These are phyloP conservation scores for Ramphastos sulfuratus DNA, from an alignment of 2,113 vertebrate genomes.

Conservation along the genomic window DNA sequence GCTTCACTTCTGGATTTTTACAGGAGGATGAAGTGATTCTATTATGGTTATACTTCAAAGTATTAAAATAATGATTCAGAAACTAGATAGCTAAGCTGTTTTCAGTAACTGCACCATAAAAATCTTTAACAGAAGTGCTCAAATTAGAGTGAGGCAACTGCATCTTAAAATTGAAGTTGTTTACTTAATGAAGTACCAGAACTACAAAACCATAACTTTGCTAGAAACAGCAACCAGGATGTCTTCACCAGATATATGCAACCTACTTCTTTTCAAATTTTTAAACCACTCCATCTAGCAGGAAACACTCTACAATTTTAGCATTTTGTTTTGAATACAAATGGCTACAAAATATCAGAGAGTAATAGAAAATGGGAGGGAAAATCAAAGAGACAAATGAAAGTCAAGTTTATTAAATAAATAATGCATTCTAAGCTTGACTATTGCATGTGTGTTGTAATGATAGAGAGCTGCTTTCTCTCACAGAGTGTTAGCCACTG, in stretches of 20 bases:
- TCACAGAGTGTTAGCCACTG: not conserved
- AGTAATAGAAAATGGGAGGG: not conserved
- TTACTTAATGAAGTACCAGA: not conserved
- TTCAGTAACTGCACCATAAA: constrained; percentile 7
- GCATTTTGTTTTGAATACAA: not conserved
- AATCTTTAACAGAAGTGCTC: not conserved
- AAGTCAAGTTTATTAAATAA: constrained; percentile 43
- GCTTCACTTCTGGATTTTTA: not conserved
- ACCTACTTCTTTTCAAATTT: not conserved
- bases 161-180: not conserved
- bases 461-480: constrained; percentile 18
- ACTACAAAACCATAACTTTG: not conserved
- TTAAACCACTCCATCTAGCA: not conserved
- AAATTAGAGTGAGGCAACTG: not conserved
- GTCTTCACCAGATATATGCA: not conserved
- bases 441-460: constrained; percentile 2
- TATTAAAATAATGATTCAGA: constrained; percentile 14
- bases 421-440: not conserved
- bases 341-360: not conserved
- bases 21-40: not conserved
- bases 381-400: constrained; percentile 15
- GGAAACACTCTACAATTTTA: not conserved
- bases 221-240: not conserved
- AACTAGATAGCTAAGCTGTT: not conserved
- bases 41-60: not conserved